Evolutionary conservation across 2,113 vertebrate species (phyloP).

Genomic region (Notarius lentiginosus): DNA sequence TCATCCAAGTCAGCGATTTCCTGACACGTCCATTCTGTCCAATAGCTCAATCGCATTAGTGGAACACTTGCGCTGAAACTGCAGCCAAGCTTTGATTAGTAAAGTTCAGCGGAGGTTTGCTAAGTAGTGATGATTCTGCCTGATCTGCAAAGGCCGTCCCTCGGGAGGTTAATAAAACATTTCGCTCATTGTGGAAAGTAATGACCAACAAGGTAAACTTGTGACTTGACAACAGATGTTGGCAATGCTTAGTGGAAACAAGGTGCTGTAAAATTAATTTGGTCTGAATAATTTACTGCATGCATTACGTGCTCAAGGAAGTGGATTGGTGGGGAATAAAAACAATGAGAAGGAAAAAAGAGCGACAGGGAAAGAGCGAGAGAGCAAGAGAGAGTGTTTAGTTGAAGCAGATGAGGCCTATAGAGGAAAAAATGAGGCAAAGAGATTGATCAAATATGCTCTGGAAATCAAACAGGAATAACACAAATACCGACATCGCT

Average conservation of each 20-base stretch:
- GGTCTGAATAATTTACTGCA: conserved; percentile 83
- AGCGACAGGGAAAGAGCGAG: conserved; percentile 22
- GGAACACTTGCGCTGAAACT: conserved; percentile 59
- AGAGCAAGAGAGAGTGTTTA: conserved; percentile 66
- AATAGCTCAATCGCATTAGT: conserved; percentile 72
- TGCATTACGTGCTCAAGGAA: conserved; percentile 80
- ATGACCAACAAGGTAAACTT: conserved; percentile 80
- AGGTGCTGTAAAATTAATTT: conserved; percentile 80
- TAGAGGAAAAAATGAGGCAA: conserved; percentile 64
- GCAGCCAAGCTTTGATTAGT: conserved; percentile 71
- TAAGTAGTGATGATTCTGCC: conserved; percentile 73
- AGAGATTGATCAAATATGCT: conserved; percentile 74
- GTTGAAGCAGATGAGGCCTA: conserved; percentile 69
- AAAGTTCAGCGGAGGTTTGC: conserved; percentile 76
- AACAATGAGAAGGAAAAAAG: conserved; percentile 61
- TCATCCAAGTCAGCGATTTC: conserved; percentile 73
- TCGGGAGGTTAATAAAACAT: conserved; percentile 82
- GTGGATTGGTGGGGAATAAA: conserved; percentile 72
- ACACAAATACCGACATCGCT: conserved; percentile 67
- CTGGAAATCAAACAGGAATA: conserved; percentile 76
- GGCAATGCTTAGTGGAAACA: conserved; percentile 75
- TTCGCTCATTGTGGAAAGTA: conserved; percentile 83
- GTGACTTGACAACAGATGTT: conserved; percentile 81
- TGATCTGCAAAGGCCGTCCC: conserved; percentile 73
- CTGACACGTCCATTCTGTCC: conserved; percentile 65